Evolutionary conservation across 2,888 invertebrate genomes (phyloP), one percentile per base, ranked within the genome.

Genomic region (Nesidiocoris tenuis): DNA sequence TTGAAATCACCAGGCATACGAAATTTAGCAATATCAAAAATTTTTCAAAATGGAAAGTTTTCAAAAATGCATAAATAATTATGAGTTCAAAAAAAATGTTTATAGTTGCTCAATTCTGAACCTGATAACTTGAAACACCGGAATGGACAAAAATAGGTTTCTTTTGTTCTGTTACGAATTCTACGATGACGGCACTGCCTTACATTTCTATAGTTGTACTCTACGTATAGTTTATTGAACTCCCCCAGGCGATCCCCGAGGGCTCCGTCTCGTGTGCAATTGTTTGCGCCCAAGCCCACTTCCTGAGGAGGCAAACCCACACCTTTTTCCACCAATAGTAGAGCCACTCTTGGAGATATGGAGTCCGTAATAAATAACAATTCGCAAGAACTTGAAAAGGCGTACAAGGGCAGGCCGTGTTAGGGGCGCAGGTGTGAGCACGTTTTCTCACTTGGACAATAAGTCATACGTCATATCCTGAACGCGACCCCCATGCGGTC

Each of bases 351-450:
- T 39, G 12, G 17, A 70, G 57, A 70, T 61, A 23, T 24, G 12
- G 39, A 3, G 39, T 1, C 17, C 23, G 19, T 56, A 70, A 70
- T 70, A 70, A 70, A 70, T 70, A 70, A 70, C 61, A 70, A 70
- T 61, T 61, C 70, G 23, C 70, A 59, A 54, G 70, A 70, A 70
- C 57, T 57, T 70, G 70, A 59, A 61, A 70, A 70, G 70, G 57
- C 70, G 70, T 61, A 70, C 70, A 57, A 61, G 57, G 70, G 70
- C 70, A 61, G 57, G 57, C 70, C 70, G 70, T 70, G 70, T 70
- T 70, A 67, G 61, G 67, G 61, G 70, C 54, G 59, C 70, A 70
- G 57, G 70, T 70, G 70, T 70, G 70, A 70, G 70, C 70, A 70
- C 70, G 70, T 70, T 70, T 70, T 61, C 70, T 61, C 59, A 39